These are phyloP conservation scores for Pachycephala philippinensis DNA, from an alignment of 2,113 vertebrate genomes.

Conservation along the genomic window DNA sequence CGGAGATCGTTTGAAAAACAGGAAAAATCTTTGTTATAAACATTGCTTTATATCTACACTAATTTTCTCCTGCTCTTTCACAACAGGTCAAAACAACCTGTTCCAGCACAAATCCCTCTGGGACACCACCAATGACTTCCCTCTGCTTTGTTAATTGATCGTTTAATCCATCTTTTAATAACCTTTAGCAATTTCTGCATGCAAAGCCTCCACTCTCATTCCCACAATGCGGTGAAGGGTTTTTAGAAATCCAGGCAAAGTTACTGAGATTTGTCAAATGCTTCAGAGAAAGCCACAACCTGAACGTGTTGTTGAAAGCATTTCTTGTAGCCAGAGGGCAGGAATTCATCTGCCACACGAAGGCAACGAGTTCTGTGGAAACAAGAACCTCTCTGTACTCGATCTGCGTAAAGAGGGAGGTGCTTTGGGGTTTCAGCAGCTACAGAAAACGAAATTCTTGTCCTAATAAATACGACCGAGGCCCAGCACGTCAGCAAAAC, in stretches of 20 bases:
- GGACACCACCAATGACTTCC: not conserved
- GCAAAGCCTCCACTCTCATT: not conserved
- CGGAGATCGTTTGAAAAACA: not conserved
- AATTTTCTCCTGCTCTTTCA: not conserved
- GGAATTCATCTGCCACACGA: not conserved
- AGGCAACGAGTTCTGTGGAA: accelerated
- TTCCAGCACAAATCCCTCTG: not conserved
- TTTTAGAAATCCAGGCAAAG: not conserved
- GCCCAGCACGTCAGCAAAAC: not conserved
- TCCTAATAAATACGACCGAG: not conserved
- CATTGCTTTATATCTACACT: accelerated
- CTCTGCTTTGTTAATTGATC: not conserved
- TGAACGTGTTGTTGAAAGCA: accelerated
- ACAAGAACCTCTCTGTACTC: not conserved
- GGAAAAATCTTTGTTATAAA: not conserved
- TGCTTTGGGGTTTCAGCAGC: not conserved
- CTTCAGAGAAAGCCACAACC: not conserved
- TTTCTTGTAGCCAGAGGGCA: not conserved
- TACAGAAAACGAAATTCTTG: not conserved
- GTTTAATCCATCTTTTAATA: not conserved
- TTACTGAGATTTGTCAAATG: accelerated
- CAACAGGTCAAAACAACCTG: not conserved
- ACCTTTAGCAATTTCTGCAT: accelerated
- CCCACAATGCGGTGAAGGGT: accelerated
- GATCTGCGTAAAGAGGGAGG: not conserved